Percentiles rank a stretch among this genome's conserved stretches.
phyloP scores from a whole-genome alignment of 2,888 invertebrate species.

The Nomada fabriciana region DNA sequence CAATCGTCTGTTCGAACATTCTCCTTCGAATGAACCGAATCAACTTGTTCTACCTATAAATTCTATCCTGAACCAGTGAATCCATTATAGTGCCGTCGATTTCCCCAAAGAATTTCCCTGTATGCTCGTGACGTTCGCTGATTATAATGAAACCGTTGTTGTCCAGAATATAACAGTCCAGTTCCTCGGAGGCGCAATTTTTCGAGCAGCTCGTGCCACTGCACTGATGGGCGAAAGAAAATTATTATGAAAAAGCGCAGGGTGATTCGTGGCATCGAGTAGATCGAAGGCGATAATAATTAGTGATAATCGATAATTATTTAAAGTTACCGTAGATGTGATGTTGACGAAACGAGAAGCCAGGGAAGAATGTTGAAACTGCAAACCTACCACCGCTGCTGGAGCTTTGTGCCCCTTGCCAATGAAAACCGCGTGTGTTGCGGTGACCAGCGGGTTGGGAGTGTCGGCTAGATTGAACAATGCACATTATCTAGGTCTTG shows the following conservation, averaged over 20 bases:
- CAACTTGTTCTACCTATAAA: slow-evolving; percentile 87
- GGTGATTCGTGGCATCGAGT: not conserved
- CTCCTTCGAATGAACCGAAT: not conserved
- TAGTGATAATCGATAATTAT: not conserved
- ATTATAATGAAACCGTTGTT: slow-evolving; percentile 97
- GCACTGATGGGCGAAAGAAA: slow-evolving; percentile 85
- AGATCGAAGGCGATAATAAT: not conserved
- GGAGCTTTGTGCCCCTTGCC: slow-evolving; percentile 94
- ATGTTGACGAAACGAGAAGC: slow-evolving; percentile 94
- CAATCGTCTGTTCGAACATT: not conserved
- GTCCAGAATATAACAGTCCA: slow-evolving; percentile 97
- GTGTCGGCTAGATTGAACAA: slow-evolving; percentile 81
- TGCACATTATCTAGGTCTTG: not conserved
- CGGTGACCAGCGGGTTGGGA: slow-evolving; percentile 90
- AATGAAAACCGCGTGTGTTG: slow-evolving; percentile 96
- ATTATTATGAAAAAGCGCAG: not conserved
- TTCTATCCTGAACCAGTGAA: slow-evolving; percentile 94
- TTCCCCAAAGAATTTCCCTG: slow-evolving; percentile 97
- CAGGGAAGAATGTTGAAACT: slow-evolving; percentile 93
- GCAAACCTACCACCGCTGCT: slow-evolving; percentile 96
- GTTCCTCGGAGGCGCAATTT: slow-evolving; percentile 93
- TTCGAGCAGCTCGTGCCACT: slow-evolving; percentile 90
- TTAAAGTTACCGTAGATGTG: slow-evolving; percentile 90
- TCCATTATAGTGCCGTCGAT: slow-evolving; percentile 98
- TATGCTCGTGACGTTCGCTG: slow-evolving; percentile 93